Conservation (phyloP, 2,113 vertebrate species). For the Osmerus mordax region DNA sequence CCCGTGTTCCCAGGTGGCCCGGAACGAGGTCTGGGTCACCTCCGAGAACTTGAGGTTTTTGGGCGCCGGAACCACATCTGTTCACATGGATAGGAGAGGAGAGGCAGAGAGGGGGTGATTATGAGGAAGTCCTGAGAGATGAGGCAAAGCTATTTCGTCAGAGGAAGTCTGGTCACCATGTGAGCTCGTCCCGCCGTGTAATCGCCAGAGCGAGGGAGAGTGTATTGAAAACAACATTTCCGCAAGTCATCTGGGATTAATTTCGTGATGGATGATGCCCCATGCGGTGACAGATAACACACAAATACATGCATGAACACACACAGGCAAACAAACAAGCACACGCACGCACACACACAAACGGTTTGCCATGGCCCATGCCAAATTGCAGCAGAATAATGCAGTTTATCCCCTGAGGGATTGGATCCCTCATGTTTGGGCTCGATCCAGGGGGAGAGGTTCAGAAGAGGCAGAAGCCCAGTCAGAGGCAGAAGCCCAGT, state of each 20-base stretch:
- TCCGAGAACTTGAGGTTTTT: constrained; percentile 84
- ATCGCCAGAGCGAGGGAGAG: constrained; percentile 1
- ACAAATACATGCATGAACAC: constrained; percentile 3
- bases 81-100: constrained; percentile 5
- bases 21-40: constrained; percentile 82
- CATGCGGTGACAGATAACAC: constrained; percentile 15
- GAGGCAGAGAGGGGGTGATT: constrained; percentile 6
- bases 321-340: neutral
- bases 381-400: too few relatives aligned
- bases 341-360: neutral
- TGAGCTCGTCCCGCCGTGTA: neutral
- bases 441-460: neutral
- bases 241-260: constrained; percentile 17
- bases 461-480: neutral
- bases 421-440: neutral
- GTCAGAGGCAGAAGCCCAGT: too few relatives aligned
- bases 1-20: constrained; percentile 88
- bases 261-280: constrained; percentile 15
- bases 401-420: neutral
- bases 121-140: constrained; percentile 13
- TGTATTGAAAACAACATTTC: constrained; percentile 5
- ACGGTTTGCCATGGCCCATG: too few relatives aligned
- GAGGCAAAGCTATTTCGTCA: constrained; percentile 19
- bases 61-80: constrained; percentile 87
- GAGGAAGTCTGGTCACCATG: constrained; percentile 3